Percentiles rank a stretch among this genome's conserved stretches.
These are phyloP conservation scores for Daboia siamensis DNA, from an alignment of 2,113 vertebrate genomes.

Conservation along the genomic window DNA sequence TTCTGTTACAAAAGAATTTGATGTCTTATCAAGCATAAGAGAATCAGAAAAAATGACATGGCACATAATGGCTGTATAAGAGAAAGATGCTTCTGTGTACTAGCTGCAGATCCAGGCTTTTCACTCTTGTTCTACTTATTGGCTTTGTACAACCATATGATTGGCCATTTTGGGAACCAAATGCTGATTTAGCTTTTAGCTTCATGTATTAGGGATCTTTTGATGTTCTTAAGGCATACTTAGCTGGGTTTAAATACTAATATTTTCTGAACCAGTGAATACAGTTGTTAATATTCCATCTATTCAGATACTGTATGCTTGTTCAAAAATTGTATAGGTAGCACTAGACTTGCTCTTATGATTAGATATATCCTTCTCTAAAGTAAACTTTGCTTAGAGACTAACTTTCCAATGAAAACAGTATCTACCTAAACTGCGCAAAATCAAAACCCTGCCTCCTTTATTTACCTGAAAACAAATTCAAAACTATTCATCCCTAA, in stretches of 20 bases:
- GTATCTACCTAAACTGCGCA: not conserved
- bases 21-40: not conserved
- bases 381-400: not conserved
- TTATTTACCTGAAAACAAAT: not conserved
- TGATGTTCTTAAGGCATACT: not conserved
- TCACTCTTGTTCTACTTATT: not conserved
- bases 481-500: not conserved
- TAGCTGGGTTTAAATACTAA: not conserved
- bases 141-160: not conserved
- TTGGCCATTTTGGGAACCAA: not conserved
- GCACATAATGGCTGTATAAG: not conserved
- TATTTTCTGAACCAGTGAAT: not conserved
- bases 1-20: not conserved
- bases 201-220: not conserved
- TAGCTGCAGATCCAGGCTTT: not conserved
- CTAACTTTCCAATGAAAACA: not conserved
- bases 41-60: not conserved
- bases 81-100: not conserved
- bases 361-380: not conserved
- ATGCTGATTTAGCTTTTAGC: not conserved
- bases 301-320: not conserved
- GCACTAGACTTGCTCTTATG: not conserved
- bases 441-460: not conserved
- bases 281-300: not conserved
- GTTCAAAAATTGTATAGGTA: not conserved